These are phyloP conservation scores for Pristis pectinata DNA, from an alignment of 2,797 vertebrate species.

Conservation along the genomic window DNA sequence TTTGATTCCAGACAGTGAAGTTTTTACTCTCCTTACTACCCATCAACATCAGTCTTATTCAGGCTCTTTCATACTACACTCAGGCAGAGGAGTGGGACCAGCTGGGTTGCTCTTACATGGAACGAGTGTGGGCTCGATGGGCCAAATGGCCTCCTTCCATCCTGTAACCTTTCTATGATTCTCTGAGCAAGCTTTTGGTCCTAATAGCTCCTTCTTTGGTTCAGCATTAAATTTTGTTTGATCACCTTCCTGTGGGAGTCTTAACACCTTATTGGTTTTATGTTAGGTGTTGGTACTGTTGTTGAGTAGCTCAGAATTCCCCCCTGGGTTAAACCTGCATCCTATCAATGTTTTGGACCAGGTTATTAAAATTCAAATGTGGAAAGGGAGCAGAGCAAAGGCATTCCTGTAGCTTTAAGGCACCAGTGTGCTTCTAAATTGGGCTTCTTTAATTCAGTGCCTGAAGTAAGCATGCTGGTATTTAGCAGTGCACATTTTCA, in stretches of 20 bases:
- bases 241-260: neutral
- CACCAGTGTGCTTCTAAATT: neutral
- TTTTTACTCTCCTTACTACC: no score
- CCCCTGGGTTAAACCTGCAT: neutral
- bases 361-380: neutral
- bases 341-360: neutral
- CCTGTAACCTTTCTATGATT: no score
- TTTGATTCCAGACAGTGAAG: no score
- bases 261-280: neutral
- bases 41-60: no score
- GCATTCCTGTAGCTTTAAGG: neutral
- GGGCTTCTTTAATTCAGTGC: neutral
- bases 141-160: no score
- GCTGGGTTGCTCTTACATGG: no score
- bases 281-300: neutral
- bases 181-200: no score
- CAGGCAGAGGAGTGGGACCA: no score
- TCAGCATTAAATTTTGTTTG: neutral
- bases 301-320: neutral
- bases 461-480: neutral
- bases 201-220: neutral
- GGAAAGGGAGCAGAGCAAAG: neutral
- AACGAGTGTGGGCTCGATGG: no score
- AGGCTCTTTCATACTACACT: no score
- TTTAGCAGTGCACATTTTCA: neutral